Evolutionary conservation across 2,888 invertebrate genomes (phyloP).

Genomic region (Lithosia quadra): DNA sequence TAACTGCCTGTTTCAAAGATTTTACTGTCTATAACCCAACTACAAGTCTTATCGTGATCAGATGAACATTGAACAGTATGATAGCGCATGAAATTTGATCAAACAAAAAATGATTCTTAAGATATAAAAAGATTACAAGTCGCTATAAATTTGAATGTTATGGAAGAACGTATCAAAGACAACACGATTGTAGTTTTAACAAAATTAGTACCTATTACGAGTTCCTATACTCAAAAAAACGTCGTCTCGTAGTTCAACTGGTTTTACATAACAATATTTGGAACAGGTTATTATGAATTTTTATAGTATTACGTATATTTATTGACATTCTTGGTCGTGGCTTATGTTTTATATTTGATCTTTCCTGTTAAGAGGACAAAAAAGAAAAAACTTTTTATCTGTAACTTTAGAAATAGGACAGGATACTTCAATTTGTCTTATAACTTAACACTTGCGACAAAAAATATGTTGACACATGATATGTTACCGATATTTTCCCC

Average conservation of each 20-base stretch:
- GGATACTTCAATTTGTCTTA: too few species aligned
- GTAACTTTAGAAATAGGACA: too few species aligned
- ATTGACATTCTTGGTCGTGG: background rate
- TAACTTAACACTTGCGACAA: too few species aligned
- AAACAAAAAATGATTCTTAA: too few species aligned
- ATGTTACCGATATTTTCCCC: too few species aligned
- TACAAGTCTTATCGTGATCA: too few species aligned
- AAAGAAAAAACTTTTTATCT: background rate
- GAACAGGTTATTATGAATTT: background rate
- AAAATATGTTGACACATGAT: too few species aligned
- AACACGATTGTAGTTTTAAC: background rate
- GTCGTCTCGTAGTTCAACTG: background rate
- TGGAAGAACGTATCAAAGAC: background rate
- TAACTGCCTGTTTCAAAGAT: too few species aligned
- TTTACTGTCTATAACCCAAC: too few species aligned
- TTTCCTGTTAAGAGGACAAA: constrained; percentile 1
- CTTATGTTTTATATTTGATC: background rate
- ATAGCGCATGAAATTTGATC: too few species aligned
- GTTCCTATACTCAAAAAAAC: background rate
- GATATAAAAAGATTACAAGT: background rate
- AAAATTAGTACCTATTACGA: background rate
- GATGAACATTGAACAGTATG: too few species aligned
- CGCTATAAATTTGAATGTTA: background rate
- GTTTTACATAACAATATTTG: background rate
- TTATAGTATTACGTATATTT: background rate